Conservation (phyloP, 2,888 invertebrate genomes). For the Lasius fuliginosus region DNA sequence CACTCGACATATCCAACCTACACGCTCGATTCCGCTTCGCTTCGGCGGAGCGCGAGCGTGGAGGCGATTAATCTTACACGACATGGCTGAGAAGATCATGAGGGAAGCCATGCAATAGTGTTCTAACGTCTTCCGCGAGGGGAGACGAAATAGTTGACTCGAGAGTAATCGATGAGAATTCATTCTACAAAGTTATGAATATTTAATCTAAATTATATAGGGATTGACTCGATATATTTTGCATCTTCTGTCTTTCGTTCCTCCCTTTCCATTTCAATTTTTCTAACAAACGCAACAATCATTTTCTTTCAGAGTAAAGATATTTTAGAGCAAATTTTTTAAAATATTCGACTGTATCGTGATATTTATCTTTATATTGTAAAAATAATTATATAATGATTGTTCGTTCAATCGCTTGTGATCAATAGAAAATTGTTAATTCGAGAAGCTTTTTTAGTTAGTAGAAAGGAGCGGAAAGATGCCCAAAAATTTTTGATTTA, state of each 20-base stretch:
- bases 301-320: neutral
- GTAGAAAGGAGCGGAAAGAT: neutral
- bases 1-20: constrained; percentile 68
- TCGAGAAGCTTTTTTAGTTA: neutral
- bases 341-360: neutral
- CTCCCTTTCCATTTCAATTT: neutral
- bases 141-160: neutral
- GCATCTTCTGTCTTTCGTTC: neutral
- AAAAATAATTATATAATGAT: neutral
- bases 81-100: constrained; percentile 47
- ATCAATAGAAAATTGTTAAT: neutral
- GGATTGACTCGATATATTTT: neutral
- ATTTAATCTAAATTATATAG: neutral
- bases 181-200: neutral
- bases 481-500: neutral
- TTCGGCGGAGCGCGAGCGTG: constrained; percentile 52
- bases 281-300: neutral
- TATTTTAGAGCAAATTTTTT: neutral
- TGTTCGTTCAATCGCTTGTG: neutral
- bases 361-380: neutral
- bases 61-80: constrained; percentile 64
- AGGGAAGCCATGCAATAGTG: constrained; percentile 55
- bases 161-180: constrained; percentile 15
- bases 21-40: constrained; percentile 55
- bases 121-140: constrained; percentile 5